Evolutionary conservation across 2,797 vertebrate species (phyloP).

Genomic region (Sebastes itinus): DNA sequence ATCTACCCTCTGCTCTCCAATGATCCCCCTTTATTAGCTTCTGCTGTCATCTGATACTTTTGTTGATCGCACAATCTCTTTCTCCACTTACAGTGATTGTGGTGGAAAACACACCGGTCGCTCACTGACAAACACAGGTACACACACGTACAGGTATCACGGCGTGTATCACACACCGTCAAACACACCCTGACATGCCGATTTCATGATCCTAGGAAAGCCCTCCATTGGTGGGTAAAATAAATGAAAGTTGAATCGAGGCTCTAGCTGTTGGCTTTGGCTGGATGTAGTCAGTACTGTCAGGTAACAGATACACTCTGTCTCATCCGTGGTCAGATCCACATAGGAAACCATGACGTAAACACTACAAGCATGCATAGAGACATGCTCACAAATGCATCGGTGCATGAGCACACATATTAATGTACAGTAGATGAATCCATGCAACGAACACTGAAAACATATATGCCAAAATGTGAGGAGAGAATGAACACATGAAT

Average conservation of each 20-base stretch:
- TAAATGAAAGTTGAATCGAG: conserved; percentile 18
- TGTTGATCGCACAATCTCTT: conserved; percentile 50
- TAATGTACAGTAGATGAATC: not conserved
- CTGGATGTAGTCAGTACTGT: not conserved
- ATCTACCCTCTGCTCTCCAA: conserved; percentile 41
- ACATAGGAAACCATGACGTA: not conserved
- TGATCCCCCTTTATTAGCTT: conserved; percentile 53
- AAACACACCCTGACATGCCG: not conserved
- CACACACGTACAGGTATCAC: not conserved
- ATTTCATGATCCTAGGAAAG: not conserved
- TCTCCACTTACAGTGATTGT: conserved; percentile 29
- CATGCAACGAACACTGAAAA: not conserved
- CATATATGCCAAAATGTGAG: not conserved
- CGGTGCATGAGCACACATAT: not conserved
- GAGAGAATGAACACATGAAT: not conserved
- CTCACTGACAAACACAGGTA: conserved; percentile 14
- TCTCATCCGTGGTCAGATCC: not conserved
- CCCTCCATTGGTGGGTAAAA: not conserved
- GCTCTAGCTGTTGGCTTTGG: not conserved
- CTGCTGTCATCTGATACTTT: conserved; percentile 50
- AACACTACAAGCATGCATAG: not conserved
- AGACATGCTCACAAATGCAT: not conserved
- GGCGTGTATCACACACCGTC: not conserved
- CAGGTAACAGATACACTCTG: not conserved
- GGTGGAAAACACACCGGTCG: conserved; percentile 17